These are phyloP conservation scores for Leptinotarsa tumamoca DNA, from an alignment of 2,888 invertebrate genomes.

Conservation along the genomic window DNA sequence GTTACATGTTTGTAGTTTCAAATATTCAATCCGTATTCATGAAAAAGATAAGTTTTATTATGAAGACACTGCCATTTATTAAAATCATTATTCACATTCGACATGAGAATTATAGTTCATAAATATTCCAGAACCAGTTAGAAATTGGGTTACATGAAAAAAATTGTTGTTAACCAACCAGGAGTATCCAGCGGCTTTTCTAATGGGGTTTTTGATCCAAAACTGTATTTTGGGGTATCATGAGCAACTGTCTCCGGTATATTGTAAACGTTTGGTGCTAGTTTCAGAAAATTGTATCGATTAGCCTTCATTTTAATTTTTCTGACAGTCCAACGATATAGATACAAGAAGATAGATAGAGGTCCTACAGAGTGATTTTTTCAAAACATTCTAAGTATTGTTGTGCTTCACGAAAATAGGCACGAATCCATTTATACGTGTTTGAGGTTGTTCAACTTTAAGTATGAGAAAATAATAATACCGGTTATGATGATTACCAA, in stretches of 20 bases:
- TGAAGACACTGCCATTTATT: not conserved
- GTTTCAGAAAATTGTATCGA: slow-evolving; percentile 15
- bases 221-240: slow-evolving; percentile 75
- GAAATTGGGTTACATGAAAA: not conserved
- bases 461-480: too few species aligned
- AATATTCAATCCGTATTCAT: too few species aligned
- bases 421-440: too few species aligned
- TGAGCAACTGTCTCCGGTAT: slow-evolving; percentile 69
- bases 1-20: too few species aligned
- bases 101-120: not conserved
- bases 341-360: too few species aligned
- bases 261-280: slow-evolving; percentile 67
- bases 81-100: not conserved
- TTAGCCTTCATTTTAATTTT: not conserved
- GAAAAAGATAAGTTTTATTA: too few species aligned
- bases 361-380: too few species aligned
- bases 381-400: too few species aligned
- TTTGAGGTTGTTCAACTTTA: too few species aligned
- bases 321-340: not conserved
- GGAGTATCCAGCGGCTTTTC: slow-evolving; percentile 74
- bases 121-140: not conserved
- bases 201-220: slow-evolving; percentile 74
- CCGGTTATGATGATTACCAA: too few species aligned
- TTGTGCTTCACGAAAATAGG: too few species aligned
- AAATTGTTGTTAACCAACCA: slow-evolving; percentile 59